Evolutionary conservation across 2,888 invertebrate species (phyloP), one percentile per base, ranked within the genome.

Genomic region (Bombyx huttoni): DNA sequence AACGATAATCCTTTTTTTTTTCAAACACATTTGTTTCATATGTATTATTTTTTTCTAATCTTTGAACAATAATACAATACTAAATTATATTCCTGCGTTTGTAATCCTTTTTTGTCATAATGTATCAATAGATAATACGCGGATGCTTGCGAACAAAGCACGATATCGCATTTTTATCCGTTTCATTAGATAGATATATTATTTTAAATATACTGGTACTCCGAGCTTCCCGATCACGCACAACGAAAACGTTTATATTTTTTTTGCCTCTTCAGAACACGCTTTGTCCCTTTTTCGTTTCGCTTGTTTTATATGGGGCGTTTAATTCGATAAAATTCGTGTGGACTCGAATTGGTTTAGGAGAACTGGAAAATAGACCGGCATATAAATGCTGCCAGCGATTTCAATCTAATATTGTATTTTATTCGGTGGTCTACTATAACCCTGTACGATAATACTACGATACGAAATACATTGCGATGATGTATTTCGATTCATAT

Each of bases 321-420:
- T 77, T 79, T 82, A 81, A 80, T 81, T 78, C 75, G 78, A 81
- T 81, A 75, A 80, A 79, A 82, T 75, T 79, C 78, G 75, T 65
- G 70, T 73, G 73, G 73, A 71, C 66, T 74, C 67, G 68, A 78
- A 78, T 78, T 75, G 78, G 70, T 80, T 78, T 75, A 69, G 70
- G 70, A 70, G 62, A 69, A 59, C 66, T 68, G 62, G 66, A 65
- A 75, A 68, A 70, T 72, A 69, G 63, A 67, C 65, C 61, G 60
- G 60, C 61, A 69, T 65, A 63, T 65, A 70, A 71, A 70, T 64
- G 61, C 53, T 59, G 51, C 53, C 53, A 56, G 56, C 56, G 52
- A 58, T 59, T 54, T 62, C 56, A 56, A 57, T 62, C 53, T 53
- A 54, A 51, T 40, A 40, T 40, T 40, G 40, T 40, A 40, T 40